Evolutionary conservation across 2,888 invertebrate genomes (phyloP).

Genomic region (Stictocephala bisonia): DNA sequence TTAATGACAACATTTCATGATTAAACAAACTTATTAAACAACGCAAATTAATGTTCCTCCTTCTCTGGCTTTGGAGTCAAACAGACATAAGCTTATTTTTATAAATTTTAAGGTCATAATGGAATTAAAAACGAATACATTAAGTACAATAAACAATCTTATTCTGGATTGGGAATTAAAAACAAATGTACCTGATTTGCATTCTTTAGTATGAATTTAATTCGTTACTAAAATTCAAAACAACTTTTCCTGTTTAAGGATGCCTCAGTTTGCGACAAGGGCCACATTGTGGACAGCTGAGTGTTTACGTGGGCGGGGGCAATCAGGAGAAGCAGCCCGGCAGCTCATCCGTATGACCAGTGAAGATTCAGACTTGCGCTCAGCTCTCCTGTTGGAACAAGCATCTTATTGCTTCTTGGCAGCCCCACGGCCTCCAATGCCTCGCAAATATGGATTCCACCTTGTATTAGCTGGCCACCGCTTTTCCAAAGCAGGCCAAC

Average conservation of each 20-base stretch:
- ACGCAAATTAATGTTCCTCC: too few species aligned
- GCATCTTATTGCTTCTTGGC: slow-evolving; percentile 91
- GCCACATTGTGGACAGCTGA: slow-evolving; percentile 91
- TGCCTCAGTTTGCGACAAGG: slow-evolving; percentile 92
- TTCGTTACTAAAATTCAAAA: slow-evolving; percentile 62
- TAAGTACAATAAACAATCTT: too few species aligned
- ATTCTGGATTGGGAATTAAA: too few species aligned
- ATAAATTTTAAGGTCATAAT: too few species aligned
- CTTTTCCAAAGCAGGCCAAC: slow-evolving; percentile 92
- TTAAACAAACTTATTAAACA: too few species aligned
- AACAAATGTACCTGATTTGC: neutral
- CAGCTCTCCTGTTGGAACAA: slow-evolving; percentile 93
- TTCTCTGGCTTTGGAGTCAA: too few species aligned
- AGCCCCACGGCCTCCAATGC: slow-evolving; percentile 75
- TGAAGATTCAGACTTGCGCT: slow-evolving; percentile 96
- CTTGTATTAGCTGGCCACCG: slow-evolving; percentile 96
- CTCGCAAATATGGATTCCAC: slow-evolving; percentile 95
- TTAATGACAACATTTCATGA: too few species aligned
- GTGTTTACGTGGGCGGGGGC: slow-evolving; percentile 81
- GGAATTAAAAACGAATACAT: too few species aligned
- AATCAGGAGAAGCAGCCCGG: slow-evolving; percentile 93
- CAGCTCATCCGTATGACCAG: slow-evolving; percentile 95
- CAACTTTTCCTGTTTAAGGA: too few species aligned
- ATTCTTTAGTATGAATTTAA: too few species aligned
- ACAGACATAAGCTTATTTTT: too few species aligned